A percentile compares a stretch with the other conserved stretches of the same genome.
Evolutionary conservation across 1,140 invertebrate species (phyloP).

Genomic region (Rhopalosiphum padi): DNA sequence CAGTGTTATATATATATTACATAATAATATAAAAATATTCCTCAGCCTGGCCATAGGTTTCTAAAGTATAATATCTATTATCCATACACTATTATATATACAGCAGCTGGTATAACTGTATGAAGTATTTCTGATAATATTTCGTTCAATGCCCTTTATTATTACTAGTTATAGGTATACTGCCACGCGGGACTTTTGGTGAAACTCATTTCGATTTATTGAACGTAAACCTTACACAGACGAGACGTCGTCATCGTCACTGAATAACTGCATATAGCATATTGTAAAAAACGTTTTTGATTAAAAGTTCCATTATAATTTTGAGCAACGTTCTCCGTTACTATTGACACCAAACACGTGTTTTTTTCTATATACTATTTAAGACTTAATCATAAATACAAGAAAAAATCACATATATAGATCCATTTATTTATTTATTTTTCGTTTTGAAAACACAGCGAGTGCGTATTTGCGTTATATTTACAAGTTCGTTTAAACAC

Average conservation of each 20-base stretch:
- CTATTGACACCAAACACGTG: background rate
- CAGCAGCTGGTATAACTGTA: background rate
- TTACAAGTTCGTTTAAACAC: too few species aligned
- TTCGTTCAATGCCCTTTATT: background rate
- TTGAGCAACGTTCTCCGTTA: background rate
- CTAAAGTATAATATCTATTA: background rate
- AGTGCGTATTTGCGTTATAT: too few species aligned
- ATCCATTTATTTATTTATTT: background rate
- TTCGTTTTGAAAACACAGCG: background rate
- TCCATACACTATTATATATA: background rate
- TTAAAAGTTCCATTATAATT: background rate
- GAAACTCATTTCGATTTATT: background rate
- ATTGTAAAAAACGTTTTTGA: background rate
- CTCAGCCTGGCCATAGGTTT: background rate
- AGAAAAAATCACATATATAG: too few species aligned
- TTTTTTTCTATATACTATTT: background rate
- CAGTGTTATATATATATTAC: background rate
- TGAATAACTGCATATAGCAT: background rate
- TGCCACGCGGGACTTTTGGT: background rate
- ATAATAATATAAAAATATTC: background rate
- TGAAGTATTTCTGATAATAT: background rate
- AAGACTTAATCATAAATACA: background rate
- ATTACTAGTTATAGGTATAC: background rate
- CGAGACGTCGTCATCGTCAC: background rate
- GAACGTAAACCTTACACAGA: background rate